phyloP scores from a whole-genome alignment of 2,113 vertebrate genomes.

The Acrocephalus arundinaceus region DNA sequence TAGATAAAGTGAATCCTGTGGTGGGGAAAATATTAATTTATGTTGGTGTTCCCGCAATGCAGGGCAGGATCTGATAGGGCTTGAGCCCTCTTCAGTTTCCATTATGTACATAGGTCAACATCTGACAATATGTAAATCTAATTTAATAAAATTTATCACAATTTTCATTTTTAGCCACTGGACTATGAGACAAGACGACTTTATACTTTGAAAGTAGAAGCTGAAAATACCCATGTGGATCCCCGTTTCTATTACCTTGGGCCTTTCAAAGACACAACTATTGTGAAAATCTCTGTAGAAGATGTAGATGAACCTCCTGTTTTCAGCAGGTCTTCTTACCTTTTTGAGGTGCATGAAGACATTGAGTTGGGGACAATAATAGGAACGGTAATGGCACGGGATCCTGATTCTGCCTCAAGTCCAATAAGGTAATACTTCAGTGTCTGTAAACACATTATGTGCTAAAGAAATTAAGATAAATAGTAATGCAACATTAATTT shows the following conservation, averaged over 20 bases:
- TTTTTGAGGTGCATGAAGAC: conserved; percentile 84
- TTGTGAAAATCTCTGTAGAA: conserved; percentile 82
- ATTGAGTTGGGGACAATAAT: conserved; percentile 82
- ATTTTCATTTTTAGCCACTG: conserved; percentile 69
- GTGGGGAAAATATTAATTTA: neutral
- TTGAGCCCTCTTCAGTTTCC: neutral
- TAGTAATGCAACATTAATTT: neutral
- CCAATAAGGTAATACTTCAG: conserved; percentile 71
- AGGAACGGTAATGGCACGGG: conserved; percentile 81
- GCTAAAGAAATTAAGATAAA: neutral
- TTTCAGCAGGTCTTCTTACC: conserved; percentile 80
- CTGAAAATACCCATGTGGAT: conserved; percentile 80
- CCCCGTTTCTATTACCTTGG: conserved; percentile 83
- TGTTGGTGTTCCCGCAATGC: neutral
- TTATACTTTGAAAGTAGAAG: conserved; percentile 81
- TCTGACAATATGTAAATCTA: neutral
- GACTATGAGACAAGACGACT: conserved; percentile 79
- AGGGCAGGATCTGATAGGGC: neutral
- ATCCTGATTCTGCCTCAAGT: conserved; percentile 78
- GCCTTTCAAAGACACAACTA: conserved; percentile 81
- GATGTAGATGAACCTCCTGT: conserved; percentile 81
- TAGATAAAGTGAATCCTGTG: neutral
- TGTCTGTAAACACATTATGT: neutral
- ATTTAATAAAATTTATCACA: neutral
- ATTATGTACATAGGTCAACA: neutral